Percentiles rank a stretch among this genome's conserved stretches.
Evolutionary conservation across 2,888 invertebrate genomes (phyloP).

Genomic region (Drosophila yooni): DNA sequence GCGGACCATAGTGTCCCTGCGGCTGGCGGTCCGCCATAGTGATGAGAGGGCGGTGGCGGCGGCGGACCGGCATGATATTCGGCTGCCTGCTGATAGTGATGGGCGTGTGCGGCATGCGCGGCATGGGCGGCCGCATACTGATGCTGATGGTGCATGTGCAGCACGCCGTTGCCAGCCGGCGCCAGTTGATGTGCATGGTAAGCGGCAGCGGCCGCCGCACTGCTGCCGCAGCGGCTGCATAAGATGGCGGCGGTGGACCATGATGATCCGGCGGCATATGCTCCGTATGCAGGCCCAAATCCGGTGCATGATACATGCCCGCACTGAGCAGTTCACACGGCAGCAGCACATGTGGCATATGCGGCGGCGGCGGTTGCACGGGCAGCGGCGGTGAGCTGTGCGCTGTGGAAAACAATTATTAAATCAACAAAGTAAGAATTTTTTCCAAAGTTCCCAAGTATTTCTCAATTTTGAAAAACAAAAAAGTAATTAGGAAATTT

Average conservation of each 20-base stretch:
- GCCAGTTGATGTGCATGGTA: conserved; percentile 83
- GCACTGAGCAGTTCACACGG: conserved; percentile 77
- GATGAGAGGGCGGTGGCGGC: conserved; percentile 60
- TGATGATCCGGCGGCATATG: conserved; percentile 76
- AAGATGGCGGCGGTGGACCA: conserved; percentile 81
- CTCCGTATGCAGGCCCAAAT: conserved; percentile 79
- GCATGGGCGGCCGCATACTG: conserved; percentile 73
- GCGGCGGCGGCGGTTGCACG: conserved; percentile 62
- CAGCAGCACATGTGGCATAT: conserved; percentile 57
- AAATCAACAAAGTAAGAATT: neutral
- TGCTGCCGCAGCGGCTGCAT: conserved; percentile 79
- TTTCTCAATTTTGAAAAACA: neutral
- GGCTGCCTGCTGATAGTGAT: conserved; percentile 77
- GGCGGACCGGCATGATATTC: conserved; percentile 74
- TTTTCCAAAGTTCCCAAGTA: neutral
- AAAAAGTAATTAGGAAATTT: neutral
- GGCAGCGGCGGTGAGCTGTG: conserved; percentile 77
- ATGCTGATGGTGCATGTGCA: conserved; percentile 79
- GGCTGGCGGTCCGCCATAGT: conserved; percentile 72
- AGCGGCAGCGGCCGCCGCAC: conserved; percentile 81
- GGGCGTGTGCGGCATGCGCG: conserved; percentile 70
- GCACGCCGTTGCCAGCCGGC: conserved; percentile 69
- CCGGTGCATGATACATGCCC: conserved; percentile 81
- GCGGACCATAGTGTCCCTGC: conserved; percentile 58
- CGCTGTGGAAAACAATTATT: conserved; percentile 36